Evolutionary conservation across 2,113 vertebrate species (phyloP), one percentile per base, ranked within the genome.

Genomic region (Puntigrus tetrazona): DNA sequence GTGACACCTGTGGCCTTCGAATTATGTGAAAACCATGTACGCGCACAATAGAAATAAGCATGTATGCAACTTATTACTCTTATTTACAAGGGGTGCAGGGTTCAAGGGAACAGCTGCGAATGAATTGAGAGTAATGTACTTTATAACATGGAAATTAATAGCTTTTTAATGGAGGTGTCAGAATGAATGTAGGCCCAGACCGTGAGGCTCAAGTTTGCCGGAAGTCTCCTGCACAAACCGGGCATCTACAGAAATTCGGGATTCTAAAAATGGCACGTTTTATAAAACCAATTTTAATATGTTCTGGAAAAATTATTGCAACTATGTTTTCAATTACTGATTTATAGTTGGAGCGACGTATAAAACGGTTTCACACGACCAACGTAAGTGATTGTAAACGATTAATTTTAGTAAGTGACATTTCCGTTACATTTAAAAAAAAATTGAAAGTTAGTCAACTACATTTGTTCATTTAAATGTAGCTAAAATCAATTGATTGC

Each of bases 11-110:
- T 43, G 57, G 77, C 78, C 38, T 80, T 50, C 59, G 7, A 47
- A 67, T 22, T 22, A 22, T 50, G 29, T 47, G 45, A 76, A 76
- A 43, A 63, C 14, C 52, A 59, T 13, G 13, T 22, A 27, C 25
- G 14, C n/a, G 41, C 57, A 79, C 59, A 80, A 77, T 77, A 34
- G 38, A 31, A 50, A 77, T 55, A 3, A 55, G 52, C 29, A 38
- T 78, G 59, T 61, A 50, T 75, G 27, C 27, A 75, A 50, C 45
- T 20, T 50, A 75, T 75, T 75, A 70, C 67, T 69, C 34, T 69
- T 36, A 38, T n/a, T 36, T 38, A 75, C 11, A 75, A 14, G 45
- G 18, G 11, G 69, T 73, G 11, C 38, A 27, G 27, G 9, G 45
- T 75, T 75, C 73, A 75, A 50, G 73, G 43, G 29, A 59, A 78